These are phyloP conservation scores for Schlechtendalia chinensis DNA, from an alignment of 1,140 invertebrate genomes.

Conservation along the genomic window DNA sequence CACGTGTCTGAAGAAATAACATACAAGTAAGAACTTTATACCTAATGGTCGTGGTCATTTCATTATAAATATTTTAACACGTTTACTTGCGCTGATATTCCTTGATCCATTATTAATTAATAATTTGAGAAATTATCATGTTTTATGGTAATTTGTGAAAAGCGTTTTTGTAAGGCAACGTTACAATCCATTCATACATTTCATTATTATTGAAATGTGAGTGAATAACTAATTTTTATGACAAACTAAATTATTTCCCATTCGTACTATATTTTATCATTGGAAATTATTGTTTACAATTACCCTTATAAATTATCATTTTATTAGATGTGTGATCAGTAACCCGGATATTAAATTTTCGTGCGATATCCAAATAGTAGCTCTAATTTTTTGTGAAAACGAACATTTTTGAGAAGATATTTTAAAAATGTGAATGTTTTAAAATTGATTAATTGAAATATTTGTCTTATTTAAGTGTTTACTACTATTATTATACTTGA, in stretches of 20 bases:
- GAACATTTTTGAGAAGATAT: not conserved
- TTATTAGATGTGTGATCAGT: not conserved
- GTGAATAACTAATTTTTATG: conserved; percentile 10
- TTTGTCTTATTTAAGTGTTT: too few species aligned
- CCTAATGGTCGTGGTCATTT: not conserved
- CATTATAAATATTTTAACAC: not conserved
- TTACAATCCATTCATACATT: not conserved
- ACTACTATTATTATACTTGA: too few species aligned
- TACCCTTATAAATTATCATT: conserved; percentile 28
- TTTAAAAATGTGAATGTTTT: not conserved
- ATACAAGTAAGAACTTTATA: conserved; percentile 63
- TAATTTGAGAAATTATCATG: not conserved
- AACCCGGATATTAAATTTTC: not conserved
- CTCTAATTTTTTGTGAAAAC: not conserved
- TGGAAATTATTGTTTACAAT: not conserved
- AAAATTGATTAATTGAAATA: not conserved
- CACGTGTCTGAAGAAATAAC: conserved; percentile 71
- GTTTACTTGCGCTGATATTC: not conserved
- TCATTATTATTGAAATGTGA: not conserved
- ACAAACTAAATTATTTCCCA: conserved; percentile 21
- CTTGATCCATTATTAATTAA: not conserved
- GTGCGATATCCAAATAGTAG: not conserved
- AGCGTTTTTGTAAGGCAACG: not conserved
- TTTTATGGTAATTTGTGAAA: conserved; percentile 8
- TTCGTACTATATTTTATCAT: conserved; percentile 25